Conservation (phyloP, 53 echinoderm and acorn worm species). For the Crossaster papposus region DNA sequence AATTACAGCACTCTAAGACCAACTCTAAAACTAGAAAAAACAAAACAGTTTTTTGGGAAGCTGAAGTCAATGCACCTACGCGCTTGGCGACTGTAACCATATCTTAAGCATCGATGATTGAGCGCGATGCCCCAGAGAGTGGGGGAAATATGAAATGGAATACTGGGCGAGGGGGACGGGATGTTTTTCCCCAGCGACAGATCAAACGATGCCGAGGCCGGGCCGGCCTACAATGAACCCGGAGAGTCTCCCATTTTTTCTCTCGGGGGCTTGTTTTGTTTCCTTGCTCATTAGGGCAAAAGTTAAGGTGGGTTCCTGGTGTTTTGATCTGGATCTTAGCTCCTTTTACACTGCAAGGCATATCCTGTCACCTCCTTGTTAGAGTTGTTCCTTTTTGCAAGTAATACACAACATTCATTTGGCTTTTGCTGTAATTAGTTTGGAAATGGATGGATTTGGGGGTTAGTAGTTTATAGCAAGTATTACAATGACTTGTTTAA, state of each 20-base stretch:
- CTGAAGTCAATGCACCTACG: conserved; percentile 54
- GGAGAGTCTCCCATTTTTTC: conserved; percentile 25
- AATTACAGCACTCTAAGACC: background rate
- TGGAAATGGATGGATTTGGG: no score
- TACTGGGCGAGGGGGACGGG: conserved; percentile 50
- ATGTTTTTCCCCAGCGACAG: conserved; percentile 52
- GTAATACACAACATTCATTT: no score
- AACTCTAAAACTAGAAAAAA: background rate
- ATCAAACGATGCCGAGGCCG: conserved; percentile 49
- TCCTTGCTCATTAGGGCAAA: conserved; percentile 50
- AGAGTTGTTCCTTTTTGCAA: background rate
- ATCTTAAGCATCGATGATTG: conserved; percentile 56
- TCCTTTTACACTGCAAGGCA: background rate
- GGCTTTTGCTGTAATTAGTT: no score
- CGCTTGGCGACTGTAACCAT: conserved; percentile 60
- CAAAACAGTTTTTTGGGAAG: background rate
- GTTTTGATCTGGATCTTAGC: conserved; percentile 14
- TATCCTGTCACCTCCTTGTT: background rate
- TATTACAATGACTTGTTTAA: no score
- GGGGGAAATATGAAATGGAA: conserved; percentile 56
- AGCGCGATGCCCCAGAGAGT: conserved; percentile 1
- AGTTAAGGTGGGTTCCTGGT: conserved; percentile 53
- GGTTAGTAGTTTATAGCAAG: no score
- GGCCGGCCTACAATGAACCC: conserved; percentile 5
- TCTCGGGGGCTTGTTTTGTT: conserved; percentile 54